Evolutionary conservation across 1,140 invertebrate genomes (phyloP), one percentile per base, ranked within the genome.

Genomic region (Grapholita molesta): DNA sequence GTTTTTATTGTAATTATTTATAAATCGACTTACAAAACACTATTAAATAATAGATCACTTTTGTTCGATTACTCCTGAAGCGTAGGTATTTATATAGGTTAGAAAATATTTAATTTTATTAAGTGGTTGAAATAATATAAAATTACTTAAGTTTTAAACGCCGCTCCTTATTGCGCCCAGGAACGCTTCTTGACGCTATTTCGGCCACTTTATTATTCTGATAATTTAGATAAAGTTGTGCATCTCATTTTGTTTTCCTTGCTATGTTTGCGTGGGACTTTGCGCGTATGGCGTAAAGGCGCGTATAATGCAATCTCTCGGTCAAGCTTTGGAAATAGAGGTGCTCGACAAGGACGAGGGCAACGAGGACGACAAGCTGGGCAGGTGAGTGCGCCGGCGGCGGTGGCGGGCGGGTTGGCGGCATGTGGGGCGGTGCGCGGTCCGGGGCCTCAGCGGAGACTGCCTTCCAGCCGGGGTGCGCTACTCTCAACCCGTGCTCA

Each of bases 261-360:
- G 86, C 85, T 87, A 88, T 88, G 86, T 88, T 84, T 88, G 82
- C 85, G 81, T 82, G 76, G 86, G 84, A 78, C 80, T 77, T 73
- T 82, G 79, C 79, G 82, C 79, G 82, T 83, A 74, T 74, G 83
- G 76, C 72, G 78, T 83, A 77, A 78, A 91, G 88, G 89, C 88
- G 84, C 88, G 86, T 77, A 79, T 91, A 77, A 85, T 89, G 89
- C 88, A 91, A 88, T 86, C 88, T 72, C 70, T 89, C 80, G 96
- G 96, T 78, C 96, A 97, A 92, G 93, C 93, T 79, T 91, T 98
- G 87, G 94, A 95, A 74, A 89, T 98, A 75, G 94, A 95, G 79
- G 88, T 98, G 70, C 95, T 94, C 94, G 97, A 98, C 93, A 94
- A 94, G 85, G 96, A 98, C 86, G 97, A 98, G 86, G 94, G 96